Evolutionary conservation across 2,888 invertebrate genomes (phyloP).

Genomic region (Sinodicranocentrus sp.): DNA sequence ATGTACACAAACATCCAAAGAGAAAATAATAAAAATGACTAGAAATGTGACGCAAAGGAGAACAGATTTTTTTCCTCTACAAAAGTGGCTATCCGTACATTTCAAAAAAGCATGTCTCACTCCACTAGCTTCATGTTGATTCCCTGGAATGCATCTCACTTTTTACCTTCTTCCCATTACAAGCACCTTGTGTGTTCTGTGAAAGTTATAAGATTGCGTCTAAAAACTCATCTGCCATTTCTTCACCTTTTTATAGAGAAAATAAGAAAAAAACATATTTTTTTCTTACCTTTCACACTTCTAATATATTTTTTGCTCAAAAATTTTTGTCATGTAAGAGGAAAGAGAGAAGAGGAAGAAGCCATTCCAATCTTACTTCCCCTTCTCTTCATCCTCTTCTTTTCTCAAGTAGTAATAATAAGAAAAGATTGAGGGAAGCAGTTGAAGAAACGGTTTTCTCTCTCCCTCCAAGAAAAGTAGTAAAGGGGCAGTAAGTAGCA

Average conservation of each 20-base stretch:
- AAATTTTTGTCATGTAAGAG: not conserved
- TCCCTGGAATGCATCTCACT: not conserved
- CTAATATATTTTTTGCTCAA: too few species aligned
- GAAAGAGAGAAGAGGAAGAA: constrained; percentile 24
- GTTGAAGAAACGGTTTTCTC: constrained; percentile 32
- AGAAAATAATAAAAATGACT: not conserved
- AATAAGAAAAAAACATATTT: too few species aligned
- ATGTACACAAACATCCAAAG: too few species aligned
- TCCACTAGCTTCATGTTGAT: not conserved
- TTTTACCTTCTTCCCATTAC: not conserved
- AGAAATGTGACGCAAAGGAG: not conserved
- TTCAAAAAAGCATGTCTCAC: constrained; percentile 8
- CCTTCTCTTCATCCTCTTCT: constrained; percentile 19
- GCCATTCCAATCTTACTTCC: constrained; percentile 44
- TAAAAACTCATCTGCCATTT: not conserved
- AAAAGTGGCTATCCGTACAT: not conserved
- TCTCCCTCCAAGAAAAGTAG: constrained; percentile 7
- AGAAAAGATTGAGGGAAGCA: constrained; percentile 29
- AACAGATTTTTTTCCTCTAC: not conserved
- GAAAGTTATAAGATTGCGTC: not conserved
- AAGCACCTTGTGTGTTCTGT: not conserved
- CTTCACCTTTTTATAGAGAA: constrained; percentile 28
- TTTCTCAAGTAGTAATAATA: constrained; percentile 48
- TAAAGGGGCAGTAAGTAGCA: constrained; percentile 30
- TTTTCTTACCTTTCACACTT: too few species aligned